Evolutionary conservation across 2,797 vertebrate species (phyloP), one percentile per base, ranked within the genome.

Genomic region (Orestias chungarensis): DNA sequence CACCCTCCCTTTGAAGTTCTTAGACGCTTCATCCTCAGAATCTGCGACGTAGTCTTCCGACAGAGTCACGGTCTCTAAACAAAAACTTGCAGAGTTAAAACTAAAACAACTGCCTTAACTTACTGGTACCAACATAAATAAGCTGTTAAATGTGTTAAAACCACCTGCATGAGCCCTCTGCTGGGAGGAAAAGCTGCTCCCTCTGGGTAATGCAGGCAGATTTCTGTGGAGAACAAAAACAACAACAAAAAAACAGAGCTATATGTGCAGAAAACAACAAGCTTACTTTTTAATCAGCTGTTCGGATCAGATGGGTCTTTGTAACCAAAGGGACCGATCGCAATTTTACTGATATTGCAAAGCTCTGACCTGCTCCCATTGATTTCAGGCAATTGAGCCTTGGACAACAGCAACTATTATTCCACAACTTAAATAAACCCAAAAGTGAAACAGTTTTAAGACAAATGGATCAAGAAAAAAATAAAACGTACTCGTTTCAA

Each of bases 1-100:
- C 87, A 94, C 94, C 80, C 89, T 87, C 76, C 68, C 83, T 87
- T 93, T 95, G 43, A 95, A 93, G 80, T 91, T 93, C 80, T 93
- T 93, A 0, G 88, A 85, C 0, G 70, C 91, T 65, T 95, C 95
- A 10, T 95, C 95, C 71, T 95, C 95, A 29, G 95, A 95, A 83
- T 95, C 94, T 0, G 88, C 87, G 0, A 95, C 89, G 0, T 94
- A 84, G 9, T 46, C 84, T 46, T 79, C 81, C 3, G 78, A 8
- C 5, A 42, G 23, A 4, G 1, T 59, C 4, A 1, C 6, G 0
- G 25, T 64, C 27, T 73, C 90, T 91, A 20, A 59, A 86, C 49
- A 78, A 1, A 66, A 62, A 66, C 50, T 1, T 1, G 70, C 25
- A 38, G 15, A 35, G 44, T 61, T 47, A n/a, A 74, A 47, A 1